phyloP scores from a whole-genome alignment of 2,113 vertebrate species.

The Epinephelus fuscoguttatus region DNA sequence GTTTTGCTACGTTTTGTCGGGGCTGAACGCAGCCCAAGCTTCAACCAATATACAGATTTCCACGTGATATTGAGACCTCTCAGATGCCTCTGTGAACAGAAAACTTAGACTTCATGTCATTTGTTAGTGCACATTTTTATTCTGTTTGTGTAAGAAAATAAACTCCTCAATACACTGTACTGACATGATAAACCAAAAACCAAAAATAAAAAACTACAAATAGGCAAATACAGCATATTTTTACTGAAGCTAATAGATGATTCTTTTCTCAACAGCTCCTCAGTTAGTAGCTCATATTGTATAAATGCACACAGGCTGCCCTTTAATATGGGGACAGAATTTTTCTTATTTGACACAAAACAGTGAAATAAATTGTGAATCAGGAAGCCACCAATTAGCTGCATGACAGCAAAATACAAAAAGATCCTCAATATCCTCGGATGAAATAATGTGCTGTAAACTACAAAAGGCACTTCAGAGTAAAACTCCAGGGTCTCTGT shows the following conservation, averaged over 20 bases:
- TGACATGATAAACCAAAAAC: conserved; percentile 4
- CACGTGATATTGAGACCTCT: neutral
- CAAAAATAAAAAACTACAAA: neutral
- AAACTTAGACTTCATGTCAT: neutral
- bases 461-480: conserved; percentile 50
- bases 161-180: conserved; percentile 5
- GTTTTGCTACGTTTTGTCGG: too few relatives aligned
- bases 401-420: conserved; percentile 8
- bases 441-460: conserved; percentile 32
- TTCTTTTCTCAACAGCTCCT: neutral
- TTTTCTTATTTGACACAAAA: conserved; percentile 18
- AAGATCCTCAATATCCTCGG: conserved; percentile 1
- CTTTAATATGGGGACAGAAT: neutral
- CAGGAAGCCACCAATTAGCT: neutral
- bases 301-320: neutral
- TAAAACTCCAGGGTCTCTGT: conserved; percentile 34
- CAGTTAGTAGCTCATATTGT: neutral
- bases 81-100: neutral
- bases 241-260: neutral
- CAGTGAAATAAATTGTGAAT: conserved; percentile 22
- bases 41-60: too few relatives aligned
- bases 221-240: neutral
- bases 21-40: too few relatives aligned
- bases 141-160: conserved; percentile 44
- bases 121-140: conserved; percentile 26